phyloP scores from a whole-genome alignment of 2,888 invertebrate genomes.

The Sphinx pinastri region DNA sequence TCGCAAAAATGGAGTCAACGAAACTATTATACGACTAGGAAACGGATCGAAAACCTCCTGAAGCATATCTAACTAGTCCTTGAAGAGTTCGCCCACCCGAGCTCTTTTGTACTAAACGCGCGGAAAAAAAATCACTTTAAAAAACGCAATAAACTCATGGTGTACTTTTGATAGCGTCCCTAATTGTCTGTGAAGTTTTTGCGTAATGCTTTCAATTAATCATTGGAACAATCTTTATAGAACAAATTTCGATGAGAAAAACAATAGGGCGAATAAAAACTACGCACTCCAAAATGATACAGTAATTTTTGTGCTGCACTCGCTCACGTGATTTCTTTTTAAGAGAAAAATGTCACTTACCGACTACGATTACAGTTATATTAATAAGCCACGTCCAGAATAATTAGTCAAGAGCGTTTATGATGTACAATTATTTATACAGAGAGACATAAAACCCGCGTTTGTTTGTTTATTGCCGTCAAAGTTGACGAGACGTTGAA shows the following conservation, averaged over 20 bases:
- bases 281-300: constrained; percentile 26
- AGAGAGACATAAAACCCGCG: constrained; percentile 63
- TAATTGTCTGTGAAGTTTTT: constrained; percentile 77
- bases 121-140: constrained; percentile 60
- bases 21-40: constrained; percentile 42
- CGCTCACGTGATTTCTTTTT: constrained; percentile 20
- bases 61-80: constrained; percentile 72
- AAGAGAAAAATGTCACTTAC: constrained; percentile 36
- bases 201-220: constrained; percentile 65
- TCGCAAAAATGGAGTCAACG: constrained; percentile 36
- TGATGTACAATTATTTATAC: constrained; percentile 61
- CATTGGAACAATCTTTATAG: constrained; percentile 52
- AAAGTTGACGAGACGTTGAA: constrained; percentile 64
- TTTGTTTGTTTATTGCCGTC: constrained; percentile 68
- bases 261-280: constrained; percentile 33
- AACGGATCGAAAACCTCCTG: constrained; percentile 57
- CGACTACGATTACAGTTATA: constrained; percentile 37
- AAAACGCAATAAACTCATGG: constrained; percentile 58
- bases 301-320: constrained; percentile 8
- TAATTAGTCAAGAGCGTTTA: constrained; percentile 50
- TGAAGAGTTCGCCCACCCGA: constrained; percentile 76
- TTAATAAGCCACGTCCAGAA: constrained; percentile 35
- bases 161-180: constrained; percentile 61
- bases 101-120: constrained; percentile 62
- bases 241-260: constrained; percentile 10